Conservation (phyloP, 2,113 vertebrate species). For the Coracopsis vasa region DNA sequence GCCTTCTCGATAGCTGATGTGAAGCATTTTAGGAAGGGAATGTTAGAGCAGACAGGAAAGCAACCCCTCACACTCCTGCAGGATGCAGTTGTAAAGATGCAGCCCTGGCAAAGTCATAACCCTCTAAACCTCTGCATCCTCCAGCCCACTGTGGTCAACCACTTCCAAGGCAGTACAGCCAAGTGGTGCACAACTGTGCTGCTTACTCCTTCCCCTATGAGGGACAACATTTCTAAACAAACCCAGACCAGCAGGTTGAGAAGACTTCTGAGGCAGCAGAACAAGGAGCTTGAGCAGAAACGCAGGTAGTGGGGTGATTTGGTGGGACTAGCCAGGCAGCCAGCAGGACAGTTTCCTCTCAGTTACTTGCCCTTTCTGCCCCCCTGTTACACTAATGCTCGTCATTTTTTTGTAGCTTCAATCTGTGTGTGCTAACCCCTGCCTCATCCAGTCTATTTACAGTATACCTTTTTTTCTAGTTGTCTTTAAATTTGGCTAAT, state of each 20-base stretch:
- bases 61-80: neutral
- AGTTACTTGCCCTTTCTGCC: neutral
- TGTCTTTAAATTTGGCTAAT: neutral
- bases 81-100: neutral
- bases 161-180: neutral
- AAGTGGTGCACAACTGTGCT: accelerated
- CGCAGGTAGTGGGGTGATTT: neutral
- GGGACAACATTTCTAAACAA: neutral
- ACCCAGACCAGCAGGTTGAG: neutral
- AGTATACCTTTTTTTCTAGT: neutral
- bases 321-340: neutral
- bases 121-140: neutral
- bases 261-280: neutral
- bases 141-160: neutral
- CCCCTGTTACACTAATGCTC: accelerated
- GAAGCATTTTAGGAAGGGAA: neutral
- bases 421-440: neutral
- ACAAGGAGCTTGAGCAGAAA: neutral
- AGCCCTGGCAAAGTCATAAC: neutral
- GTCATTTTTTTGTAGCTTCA: neutral
- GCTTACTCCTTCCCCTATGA: neutral
- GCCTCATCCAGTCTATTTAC: neutral
- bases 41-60: neutral
- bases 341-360: neutral
- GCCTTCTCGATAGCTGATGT: neutral